These are phyloP conservation scores for Drosophila mettleri DNA, from an alignment of 2,888 invertebrate species.

Conservation along the genomic window DNA sequence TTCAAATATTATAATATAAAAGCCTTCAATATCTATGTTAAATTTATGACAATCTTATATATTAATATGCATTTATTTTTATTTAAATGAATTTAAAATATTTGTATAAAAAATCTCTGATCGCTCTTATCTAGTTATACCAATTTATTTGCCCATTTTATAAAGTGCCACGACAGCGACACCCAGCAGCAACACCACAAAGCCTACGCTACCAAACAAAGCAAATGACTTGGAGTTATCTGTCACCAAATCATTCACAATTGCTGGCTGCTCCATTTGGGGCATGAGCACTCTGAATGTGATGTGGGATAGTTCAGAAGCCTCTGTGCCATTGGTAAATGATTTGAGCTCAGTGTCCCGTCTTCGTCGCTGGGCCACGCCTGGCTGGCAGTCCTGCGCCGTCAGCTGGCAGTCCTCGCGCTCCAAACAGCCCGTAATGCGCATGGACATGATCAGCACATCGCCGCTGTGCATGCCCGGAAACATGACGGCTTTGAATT, in stretches of 20 bases:
- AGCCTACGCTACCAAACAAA: conserved; percentile 69
- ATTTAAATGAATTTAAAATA: no score
- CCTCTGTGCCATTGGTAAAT: conserved; percentile 64
- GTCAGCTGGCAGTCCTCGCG: conserved; percentile 86
- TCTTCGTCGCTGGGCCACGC: conserved; percentile 62
- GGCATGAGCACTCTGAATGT: conserved; percentile 81
- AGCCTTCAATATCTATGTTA: no score
- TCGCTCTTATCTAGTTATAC: no score
- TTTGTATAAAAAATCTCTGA: no score
- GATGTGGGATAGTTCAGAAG: conserved; percentile 81
- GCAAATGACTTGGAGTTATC: conserved; percentile 44
- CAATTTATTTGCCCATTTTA: conserved; percentile 62
- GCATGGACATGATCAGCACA: conserved; percentile 86
- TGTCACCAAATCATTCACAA: background rate
- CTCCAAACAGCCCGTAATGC: conserved; percentile 86
- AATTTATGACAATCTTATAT: no score
- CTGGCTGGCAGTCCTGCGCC: conserved; percentile 71
- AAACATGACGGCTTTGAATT: conserved; percentile 87
- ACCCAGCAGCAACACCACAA: conserved; percentile 68
- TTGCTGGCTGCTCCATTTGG: conserved; percentile 14
- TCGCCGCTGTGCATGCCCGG: conserved; percentile 87
- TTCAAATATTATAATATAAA: no score
- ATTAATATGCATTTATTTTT: no score
- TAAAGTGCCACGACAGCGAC: conserved; percentile 67
- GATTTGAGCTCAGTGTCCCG: conserved; percentile 42